Conservation (phyloP, 2,113 vertebrate species). For the Rhadina sibilatrix region DNA sequence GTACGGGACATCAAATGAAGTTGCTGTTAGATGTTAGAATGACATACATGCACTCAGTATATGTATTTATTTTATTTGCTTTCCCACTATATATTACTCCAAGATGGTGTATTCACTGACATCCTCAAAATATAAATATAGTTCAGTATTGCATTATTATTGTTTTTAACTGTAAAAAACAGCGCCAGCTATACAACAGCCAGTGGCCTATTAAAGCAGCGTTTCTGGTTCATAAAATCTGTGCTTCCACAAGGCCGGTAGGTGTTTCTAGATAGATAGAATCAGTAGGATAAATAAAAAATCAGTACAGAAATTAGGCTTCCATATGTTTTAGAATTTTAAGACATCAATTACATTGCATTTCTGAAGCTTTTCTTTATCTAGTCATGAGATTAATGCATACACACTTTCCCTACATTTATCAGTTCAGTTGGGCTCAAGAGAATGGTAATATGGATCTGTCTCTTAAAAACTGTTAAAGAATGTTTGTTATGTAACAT, state of each 20-base stretch:
- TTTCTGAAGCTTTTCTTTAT: constrained; percentile 47
- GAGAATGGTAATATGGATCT: neutral
- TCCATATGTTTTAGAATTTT: constrained; percentile 18
- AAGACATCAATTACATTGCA: constrained; percentile 16
- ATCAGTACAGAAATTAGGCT: neutral
- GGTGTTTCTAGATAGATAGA: neutral
- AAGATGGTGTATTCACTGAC: neutral
- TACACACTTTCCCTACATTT: neutral
- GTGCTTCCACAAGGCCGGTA: neutral
- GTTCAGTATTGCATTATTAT: neutral
- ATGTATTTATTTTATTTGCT: neutral
- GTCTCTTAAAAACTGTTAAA: neutral
- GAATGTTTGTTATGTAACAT: neutral
- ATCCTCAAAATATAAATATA: neutral
- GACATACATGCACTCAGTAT: neutral
- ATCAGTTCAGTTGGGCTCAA: constrained; percentile 1
- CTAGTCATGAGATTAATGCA: neutral
- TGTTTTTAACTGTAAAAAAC: neutral
- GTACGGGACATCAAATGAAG: fast-evolving
- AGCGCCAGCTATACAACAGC: neutral
- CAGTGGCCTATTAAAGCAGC: neutral
- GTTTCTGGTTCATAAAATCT: neutral
- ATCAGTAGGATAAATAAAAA: neutral
- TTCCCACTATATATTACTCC: neutral
- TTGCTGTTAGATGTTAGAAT: neutral